phyloP scores from a whole-genome alignment of 2,888 invertebrate species.

The Margaritifera margaritifera region DNA sequence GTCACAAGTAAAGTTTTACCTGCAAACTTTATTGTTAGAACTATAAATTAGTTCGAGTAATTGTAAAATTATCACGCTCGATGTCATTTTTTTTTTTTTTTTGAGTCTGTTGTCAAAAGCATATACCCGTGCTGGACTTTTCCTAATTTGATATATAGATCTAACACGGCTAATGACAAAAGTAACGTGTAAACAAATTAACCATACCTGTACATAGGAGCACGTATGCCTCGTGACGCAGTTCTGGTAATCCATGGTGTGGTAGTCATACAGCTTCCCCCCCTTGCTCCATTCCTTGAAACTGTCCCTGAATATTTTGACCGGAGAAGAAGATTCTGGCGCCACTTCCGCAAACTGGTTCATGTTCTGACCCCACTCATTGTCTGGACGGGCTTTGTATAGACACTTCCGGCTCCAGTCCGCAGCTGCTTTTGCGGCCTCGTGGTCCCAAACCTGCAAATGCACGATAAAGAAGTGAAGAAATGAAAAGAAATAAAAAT shows the following conservation, averaged over 20 bases:
- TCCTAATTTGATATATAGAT: too few species aligned
- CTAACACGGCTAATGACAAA: too few species aligned
- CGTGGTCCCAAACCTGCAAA: slow-evolving; percentile 45
- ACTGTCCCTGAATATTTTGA: slow-evolving; percentile 23
- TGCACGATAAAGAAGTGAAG: not conserved
- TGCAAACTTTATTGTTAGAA: too few species aligned
- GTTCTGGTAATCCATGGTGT: slow-evolving; percentile 26
- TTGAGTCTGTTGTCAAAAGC: too few species aligned
- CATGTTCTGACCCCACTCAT: slow-evolving; percentile 42
- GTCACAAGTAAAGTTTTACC: too few species aligned
- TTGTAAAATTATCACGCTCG: too few species aligned
- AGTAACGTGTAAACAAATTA: not conserved
- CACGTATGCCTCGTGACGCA: slow-evolving; percentile 37
- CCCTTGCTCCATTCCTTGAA: slow-evolving; percentile 36
- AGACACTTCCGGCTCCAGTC: slow-evolving; percentile 43
- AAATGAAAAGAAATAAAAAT: not conserved
- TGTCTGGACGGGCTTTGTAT: slow-evolving; percentile 35
- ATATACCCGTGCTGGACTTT: too few species aligned
- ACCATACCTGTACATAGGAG: slow-evolving; percentile 39
- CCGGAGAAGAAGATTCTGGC: slow-evolving; percentile 14
- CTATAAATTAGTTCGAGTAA: too few species aligned
- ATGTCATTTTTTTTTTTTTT: too few species aligned
- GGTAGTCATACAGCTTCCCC: slow-evolving; percentile 19
- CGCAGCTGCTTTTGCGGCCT: slow-evolving; percentile 33
- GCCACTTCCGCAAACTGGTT: slow-evolving; percentile 32